phyloP scores from a whole-genome alignment of 2,797 vertebrate genomes.

The Chrosomus eos region DNA sequence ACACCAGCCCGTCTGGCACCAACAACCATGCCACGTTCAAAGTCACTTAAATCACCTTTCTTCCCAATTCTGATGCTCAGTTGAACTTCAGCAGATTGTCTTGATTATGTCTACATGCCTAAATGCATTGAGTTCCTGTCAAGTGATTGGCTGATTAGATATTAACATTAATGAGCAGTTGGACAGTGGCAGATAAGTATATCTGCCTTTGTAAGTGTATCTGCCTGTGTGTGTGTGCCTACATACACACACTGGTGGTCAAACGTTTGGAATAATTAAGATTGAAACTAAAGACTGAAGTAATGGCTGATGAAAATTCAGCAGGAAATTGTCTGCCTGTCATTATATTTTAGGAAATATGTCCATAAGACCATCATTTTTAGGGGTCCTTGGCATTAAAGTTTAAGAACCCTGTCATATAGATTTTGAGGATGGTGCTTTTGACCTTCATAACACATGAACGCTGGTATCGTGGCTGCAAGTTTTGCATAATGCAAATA shows the following conservation, averaged over 20 bases:
- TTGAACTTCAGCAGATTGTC: not conserved
- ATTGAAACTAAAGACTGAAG: not conserved
- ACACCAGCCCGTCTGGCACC: not conserved
- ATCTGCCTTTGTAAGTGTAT: too few relatives aligned
- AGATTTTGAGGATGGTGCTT: not conserved
- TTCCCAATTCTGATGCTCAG: not conserved
- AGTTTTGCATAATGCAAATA: not conserved
- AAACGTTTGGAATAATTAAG: not conserved
- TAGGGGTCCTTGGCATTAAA: not conserved
- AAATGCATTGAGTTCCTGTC: not conserved
- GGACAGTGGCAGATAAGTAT: not conserved
- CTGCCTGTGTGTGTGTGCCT: too few relatives aligned
- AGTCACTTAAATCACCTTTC: not conserved
- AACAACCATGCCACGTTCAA: not conserved
- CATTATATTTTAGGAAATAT: not conserved
- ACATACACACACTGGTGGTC: not conserved
- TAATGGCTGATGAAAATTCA: not conserved
- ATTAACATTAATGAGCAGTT: not conserved
- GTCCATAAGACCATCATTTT: not conserved
- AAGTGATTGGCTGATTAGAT: not conserved
- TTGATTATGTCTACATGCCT: not conserved
- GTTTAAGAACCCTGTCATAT: not conserved
- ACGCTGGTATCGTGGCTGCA: not conserved
- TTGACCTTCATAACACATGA: not conserved
- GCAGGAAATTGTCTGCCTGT: not conserved